Percentiles rank a stretch among this genome's conserved stretches.
phyloP scores from a whole-genome alignment of 2,888 invertebrate species.

The Napeogenes sylphis region DNA sequence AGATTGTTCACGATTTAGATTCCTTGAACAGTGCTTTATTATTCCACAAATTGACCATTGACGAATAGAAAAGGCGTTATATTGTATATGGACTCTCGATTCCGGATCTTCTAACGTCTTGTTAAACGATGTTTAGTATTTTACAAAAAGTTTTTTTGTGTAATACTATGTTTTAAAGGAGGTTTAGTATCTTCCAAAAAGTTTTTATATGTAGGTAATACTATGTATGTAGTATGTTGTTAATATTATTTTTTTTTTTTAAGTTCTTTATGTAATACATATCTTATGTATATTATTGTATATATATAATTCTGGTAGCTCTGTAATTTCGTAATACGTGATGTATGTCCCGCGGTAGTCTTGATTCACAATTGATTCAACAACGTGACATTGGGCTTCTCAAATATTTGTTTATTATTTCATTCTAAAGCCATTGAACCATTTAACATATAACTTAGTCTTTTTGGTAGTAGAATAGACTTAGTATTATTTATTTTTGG shows the following conservation, averaged over 20 bases:
- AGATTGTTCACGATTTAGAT: slow-evolving; percentile 36
- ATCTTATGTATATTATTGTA: background rate
- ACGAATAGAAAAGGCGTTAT: slow-evolving; percentile 13
- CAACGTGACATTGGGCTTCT: slow-evolving; percentile 35
- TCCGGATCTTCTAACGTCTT: too few species aligned
- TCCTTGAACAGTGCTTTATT: slow-evolving; percentile 27
- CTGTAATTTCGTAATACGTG: background rate
- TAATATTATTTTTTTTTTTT: background rate
- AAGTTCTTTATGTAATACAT: background rate
- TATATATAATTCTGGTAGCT: background rate
- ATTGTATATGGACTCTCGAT: too few species aligned
- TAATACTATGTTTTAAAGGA: too few species aligned
- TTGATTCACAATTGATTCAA: slow-evolving; percentile 24
- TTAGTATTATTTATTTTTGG: too few species aligned
- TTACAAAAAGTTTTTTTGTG: too few species aligned
- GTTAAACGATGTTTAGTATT: too few species aligned
- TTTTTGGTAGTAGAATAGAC: too few species aligned
- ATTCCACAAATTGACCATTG: slow-evolving; percentile 29
- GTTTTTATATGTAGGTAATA: too few species aligned
- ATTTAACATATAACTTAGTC: too few species aligned
- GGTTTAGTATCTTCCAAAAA: too few species aligned
- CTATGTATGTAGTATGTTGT: too few species aligned
- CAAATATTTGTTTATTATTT: slow-evolving; percentile 27
- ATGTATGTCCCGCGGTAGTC: slow-evolving; percentile 30
- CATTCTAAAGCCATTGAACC: background rate